These are phyloP conservation scores for Amaurobius ferox DNA, from an alignment of 2,888 invertebrate species.

Conservation along the genomic window DNA sequence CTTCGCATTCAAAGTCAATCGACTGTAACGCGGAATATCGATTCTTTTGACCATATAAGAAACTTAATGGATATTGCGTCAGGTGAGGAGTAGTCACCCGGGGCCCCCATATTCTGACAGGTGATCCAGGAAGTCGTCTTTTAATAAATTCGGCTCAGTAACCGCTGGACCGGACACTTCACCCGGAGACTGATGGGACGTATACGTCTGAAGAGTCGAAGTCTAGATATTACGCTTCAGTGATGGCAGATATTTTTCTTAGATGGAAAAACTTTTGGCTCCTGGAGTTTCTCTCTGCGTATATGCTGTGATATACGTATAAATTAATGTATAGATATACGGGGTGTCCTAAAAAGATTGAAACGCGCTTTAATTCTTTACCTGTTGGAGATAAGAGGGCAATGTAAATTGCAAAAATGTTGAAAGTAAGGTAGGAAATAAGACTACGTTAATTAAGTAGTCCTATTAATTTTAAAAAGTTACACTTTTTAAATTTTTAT, in stretches of 20 bases:
- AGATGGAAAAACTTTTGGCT: too few relatives aligned
- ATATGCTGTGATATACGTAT: too few relatives aligned
- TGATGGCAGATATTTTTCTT: not conserved
- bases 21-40: slow-evolving; percentile 7
- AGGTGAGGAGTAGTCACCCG: not conserved
- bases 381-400: too few relatives aligned
- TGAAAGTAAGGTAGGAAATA: too few relatives aligned
- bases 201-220: not conserved
- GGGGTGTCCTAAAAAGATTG: too few relatives aligned
- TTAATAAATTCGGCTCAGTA: not conserved
- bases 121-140: not conserved
- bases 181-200: not conserved
- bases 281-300: too few relatives aligned
- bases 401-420: too few relatives aligned
- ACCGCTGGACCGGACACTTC: not conserved
- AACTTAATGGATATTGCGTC: slow-evolving; percentile 9
- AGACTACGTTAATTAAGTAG: too few relatives aligned
- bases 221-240: not conserved
- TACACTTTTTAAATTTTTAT: too few relatives aligned
- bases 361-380: too few relatives aligned
- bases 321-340: too few relatives aligned
- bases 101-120: not conserved
- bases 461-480: too few relatives aligned
- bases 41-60: slow-evolving; percentile 18
- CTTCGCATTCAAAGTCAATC: not conserved